Evolutionary conservation across 2,888 invertebrate species (phyloP), one percentile per base, ranked within the genome.

Genomic region (Dermolepida albohirtum): DNA sequence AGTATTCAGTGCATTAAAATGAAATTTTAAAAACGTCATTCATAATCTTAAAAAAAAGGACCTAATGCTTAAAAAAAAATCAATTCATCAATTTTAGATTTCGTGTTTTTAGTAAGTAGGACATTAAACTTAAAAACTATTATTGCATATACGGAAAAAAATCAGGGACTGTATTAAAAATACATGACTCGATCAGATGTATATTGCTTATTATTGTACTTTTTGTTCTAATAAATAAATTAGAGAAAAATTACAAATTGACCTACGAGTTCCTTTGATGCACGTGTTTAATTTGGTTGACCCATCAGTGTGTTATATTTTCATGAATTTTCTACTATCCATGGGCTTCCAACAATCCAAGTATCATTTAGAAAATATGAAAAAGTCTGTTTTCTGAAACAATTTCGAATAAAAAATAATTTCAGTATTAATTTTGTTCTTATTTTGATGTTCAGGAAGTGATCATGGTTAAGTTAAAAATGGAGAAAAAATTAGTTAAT

Each of bases 331-430:
- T 66, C 66, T 40, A 64, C 52, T 41, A 66, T 66, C 66, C 66
- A 66, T 22, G 40, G 59, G 59, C 66, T 66, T 51, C 66, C 66
- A 27, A 57, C 66, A 66, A 59, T 57, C 66, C 66, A 66, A 22
- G 66, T 57, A 59, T 66, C 66, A 43, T 57, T 50, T 51, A 66
- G 66, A 66, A 57, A 57, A 59, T 66, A 66, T 34, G 66, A 59
- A 66, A 66, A 66, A 41, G 66, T 66, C 51, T 64, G 64, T 49
- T 49, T 57, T 49, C 66, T 66, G 66, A 66, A 66, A 66, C 66
- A 66, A 66, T 59, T 66, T 64, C 14, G 8, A 41, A 52, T 34
- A 8, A 40, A 62, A 47, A 47, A 16, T 29, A 44, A 22, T 16
- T 44, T 47, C 14, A 22, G 44, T 17, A 41, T 57, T 10, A 22